A percentile compares a stretch with the other conserved stretches of the same genome.
Conservation (phyloP, 2,797 vertebrate species). For the Botia kubotai region DNA sequence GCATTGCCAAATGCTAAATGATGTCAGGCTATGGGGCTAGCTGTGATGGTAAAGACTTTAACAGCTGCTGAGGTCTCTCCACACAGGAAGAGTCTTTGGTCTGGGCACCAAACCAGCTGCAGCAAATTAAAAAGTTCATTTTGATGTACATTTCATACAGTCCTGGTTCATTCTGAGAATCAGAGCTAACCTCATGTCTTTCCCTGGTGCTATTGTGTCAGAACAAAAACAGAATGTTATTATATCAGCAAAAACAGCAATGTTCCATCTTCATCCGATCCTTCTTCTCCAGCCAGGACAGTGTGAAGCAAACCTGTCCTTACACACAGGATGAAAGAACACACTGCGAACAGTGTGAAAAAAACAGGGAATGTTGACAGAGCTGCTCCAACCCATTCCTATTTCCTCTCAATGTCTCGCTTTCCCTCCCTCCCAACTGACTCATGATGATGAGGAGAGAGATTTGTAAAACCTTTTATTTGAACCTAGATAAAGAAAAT, state of each 20-base stretch:
- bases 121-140: slow-evolving; percentile 48
- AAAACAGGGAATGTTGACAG: slow-evolving; percentile 40
- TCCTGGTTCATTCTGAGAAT: slow-evolving; percentile 55
- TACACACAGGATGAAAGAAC: slow-evolving; percentile 60
- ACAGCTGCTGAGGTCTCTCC: slow-evolving; percentile 9
- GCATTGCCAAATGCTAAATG: slow-evolving; percentile 9
- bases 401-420: slow-evolving; percentile 38
- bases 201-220: slow-evolving; percentile 59
- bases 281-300: slow-evolving; percentile 57
- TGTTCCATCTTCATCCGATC: slow-evolving; percentile 74
- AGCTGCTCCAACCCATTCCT: slow-evolving; percentile 14
- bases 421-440: slow-evolving; percentile 59
- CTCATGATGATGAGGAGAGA: slow-evolving; percentile 63
- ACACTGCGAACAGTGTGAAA: neutral
- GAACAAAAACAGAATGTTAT: slow-evolving; percentile 73
- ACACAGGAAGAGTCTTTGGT: slow-evolving; percentile 4
- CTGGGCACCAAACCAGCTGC: slow-evolving; percentile 32
- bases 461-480: slow-evolving; percentile 73
- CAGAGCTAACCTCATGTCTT: slow-evolving; percentile 69
- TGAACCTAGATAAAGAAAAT: slow-evolving; percentile 68
- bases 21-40: neutral
- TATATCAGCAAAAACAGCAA: slow-evolving; percentile 71
- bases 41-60: slow-evolving; percentile 9
- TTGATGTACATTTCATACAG: slow-evolving; percentile 58
- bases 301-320: slow-evolving; percentile 65